A percentile compares a stretch with the other conserved stretches of the same genome.
Conservation (phyloP, 2,888 invertebrate species). For the Syritta pipiens region DNA sequence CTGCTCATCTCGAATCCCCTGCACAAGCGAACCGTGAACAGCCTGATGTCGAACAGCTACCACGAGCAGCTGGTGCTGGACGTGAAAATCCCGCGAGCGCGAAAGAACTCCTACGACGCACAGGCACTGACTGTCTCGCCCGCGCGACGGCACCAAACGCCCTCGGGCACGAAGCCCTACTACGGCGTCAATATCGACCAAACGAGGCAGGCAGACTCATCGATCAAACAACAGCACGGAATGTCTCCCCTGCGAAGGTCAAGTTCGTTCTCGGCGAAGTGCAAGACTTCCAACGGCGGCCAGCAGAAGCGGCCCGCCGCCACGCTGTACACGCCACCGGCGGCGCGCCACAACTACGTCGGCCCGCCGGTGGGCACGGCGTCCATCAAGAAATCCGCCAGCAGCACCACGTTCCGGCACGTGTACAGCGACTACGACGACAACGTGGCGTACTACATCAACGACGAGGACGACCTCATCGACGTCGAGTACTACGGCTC, state of each 20-base stretch:
- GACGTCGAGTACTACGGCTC: conserved; percentile 76
- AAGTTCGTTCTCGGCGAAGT: conserved; percentile 82
- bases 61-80: conserved; percentile 76
- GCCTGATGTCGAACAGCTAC: conserved; percentile 78
- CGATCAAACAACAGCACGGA: conserved; percentile 67
- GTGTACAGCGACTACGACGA: conserved; percentile 78
- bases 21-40: conserved; percentile 44
- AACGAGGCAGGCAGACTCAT: conserved; percentile 68
- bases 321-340: conserved; percentile 77
- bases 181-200: conserved; percentile 70
- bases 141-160: conserved; percentile 59
- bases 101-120: conserved; percentile 79
- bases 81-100: conserved; percentile 76
- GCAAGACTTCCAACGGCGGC: conserved; percentile 73
- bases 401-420: conserved; percentile 78
- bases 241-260: conserved; percentile 83
- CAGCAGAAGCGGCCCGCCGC: conserved; percentile 71
- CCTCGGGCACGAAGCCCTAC: conserved; percentile 46
- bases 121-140: conserved; percentile 69
- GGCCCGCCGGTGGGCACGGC: conserved; percentile 41
- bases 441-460: conserved; percentile 78
- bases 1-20: conserved; percentile 48
- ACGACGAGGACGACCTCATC: conserved; percentile 76
- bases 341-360: conserved; percentile 74
- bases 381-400: conserved; percentile 78